Percentiles rank a stretch among this genome's conserved stretches.
These are phyloP conservation scores for Propithecus deckenii DNA, from an alignment of 2,797 vertebrate genomes.

Conservation along the genomic window DNA sequence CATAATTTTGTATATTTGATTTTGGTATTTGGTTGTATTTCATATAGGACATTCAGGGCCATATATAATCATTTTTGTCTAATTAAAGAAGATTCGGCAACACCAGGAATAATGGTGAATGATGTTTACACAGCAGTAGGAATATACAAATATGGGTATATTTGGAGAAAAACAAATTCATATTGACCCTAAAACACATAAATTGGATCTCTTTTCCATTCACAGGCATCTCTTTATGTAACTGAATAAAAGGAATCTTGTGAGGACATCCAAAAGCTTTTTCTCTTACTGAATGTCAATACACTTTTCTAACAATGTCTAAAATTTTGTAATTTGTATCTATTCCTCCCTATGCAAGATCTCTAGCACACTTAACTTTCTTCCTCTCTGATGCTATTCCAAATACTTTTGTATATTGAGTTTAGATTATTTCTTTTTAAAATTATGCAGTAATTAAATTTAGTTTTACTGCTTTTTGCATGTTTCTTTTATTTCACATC, in stretches of 20 bases:
- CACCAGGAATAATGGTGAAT: background rate
- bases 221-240: background rate
- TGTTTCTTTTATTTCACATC: background rate
- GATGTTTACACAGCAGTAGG: background rate
- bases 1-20: background rate
- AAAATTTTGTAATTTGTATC: background rate
- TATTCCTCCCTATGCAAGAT: background rate
- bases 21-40: background rate
- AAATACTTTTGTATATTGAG: constrained; percentile 17
- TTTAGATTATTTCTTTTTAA: constrained; percentile 19
- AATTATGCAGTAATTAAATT: background rate
- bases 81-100: background rate
- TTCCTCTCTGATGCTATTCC: background rate
- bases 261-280: background rate
- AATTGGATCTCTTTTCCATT: background rate
- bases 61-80: constrained; percentile 12
- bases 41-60: background rate
- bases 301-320: background rate
- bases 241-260: background rate
- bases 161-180: background rate
- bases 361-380: background rate
- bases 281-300: background rate
- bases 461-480: background rate
- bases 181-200: background rate
- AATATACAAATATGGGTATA: background rate